Evolutionary conservation across 37 sponge, comb jelly and placozoan genomes (phyloP).

Genomic region (Cliona cf. orientalis): DNA sequence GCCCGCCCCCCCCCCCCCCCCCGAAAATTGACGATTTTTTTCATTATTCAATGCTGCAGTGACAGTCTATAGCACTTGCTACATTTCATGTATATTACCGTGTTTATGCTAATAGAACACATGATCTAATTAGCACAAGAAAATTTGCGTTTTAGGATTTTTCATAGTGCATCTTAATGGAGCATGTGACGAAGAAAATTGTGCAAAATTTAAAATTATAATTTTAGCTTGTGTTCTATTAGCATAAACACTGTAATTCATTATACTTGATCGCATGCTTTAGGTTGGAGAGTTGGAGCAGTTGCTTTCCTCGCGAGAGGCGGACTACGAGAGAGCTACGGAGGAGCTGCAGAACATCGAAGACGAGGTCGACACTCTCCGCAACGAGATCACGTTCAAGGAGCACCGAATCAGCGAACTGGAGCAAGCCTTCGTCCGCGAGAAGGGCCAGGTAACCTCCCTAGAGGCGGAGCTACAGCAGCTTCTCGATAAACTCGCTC

Average conservation of each 20-base stretch:
- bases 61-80: no score
- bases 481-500: conserved; percentile 55
- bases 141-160: no score
- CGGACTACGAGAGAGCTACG: conserved; percentile 57
- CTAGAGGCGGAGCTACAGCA: conserved; percentile 68
- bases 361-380: conserved; percentile 82
- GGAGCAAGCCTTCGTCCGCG: conserved; percentile 40
- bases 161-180: no score
- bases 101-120: no score
- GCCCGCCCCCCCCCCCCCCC: neutral
- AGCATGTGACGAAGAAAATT: no score
- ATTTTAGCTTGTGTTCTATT: no score
- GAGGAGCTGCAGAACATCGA: conserved; percentile 70
- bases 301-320: conserved; percentile 2
- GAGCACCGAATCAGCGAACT: conserved; percentile 44
- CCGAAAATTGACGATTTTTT: neutral
- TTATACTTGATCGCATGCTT: conserved; percentile 5
- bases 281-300: conserved; percentile 69
- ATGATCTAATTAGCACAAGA: no score
- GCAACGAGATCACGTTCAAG: conserved; percentile 78
- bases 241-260: neutral
- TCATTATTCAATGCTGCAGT: no score
- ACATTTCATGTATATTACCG: no score
- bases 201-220: no score
- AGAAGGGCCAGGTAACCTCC: conserved; percentile 45